Evolutionary conservation across 2,113 vertebrate genomes (phyloP).

Genomic region (Gymnogyps californianus): DNA sequence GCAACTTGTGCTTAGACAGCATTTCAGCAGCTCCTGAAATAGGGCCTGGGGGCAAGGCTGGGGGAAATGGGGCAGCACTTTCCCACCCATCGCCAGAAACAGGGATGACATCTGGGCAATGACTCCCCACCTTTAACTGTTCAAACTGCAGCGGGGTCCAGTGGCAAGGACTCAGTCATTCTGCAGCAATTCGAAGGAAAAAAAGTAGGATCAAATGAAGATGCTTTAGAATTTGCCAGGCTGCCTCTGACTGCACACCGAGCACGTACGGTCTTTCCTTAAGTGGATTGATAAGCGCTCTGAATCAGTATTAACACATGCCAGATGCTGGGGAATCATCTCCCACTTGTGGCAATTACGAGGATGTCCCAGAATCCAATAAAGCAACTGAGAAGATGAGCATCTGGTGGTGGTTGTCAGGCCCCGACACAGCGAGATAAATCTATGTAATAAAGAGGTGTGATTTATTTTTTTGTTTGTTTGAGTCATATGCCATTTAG

Average conservation of each 20-base stretch:
- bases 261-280: not conserved
- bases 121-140: not conserved
- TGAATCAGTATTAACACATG: not conserved
- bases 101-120: not conserved
- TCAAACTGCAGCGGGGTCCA: not conserved
- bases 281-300: not conserved
- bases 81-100: not conserved
- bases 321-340: slow-evolving; percentile 13
- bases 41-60: not conserved
- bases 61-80: not conserved
- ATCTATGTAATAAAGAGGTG: not conserved
- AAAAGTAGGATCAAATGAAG: not conserved
- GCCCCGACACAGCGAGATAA: not conserved
- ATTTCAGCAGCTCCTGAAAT: not conserved
- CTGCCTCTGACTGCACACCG: not conserved
- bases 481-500: not conserved
- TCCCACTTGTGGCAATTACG: not conserved
- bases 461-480: not conserved
- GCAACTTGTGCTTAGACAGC: rapidly evolving
- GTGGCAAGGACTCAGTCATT: not conserved
- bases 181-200: not conserved
- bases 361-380: slow-evolving; percentile 38
- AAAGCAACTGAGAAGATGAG: not conserved
- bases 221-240: not conserved
- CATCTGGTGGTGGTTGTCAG: not conserved